These are phyloP conservation scores for Mellivora capensis DNA, from an alignment of 2,113 vertebrate genomes.

Conservation along the genomic window DNA sequence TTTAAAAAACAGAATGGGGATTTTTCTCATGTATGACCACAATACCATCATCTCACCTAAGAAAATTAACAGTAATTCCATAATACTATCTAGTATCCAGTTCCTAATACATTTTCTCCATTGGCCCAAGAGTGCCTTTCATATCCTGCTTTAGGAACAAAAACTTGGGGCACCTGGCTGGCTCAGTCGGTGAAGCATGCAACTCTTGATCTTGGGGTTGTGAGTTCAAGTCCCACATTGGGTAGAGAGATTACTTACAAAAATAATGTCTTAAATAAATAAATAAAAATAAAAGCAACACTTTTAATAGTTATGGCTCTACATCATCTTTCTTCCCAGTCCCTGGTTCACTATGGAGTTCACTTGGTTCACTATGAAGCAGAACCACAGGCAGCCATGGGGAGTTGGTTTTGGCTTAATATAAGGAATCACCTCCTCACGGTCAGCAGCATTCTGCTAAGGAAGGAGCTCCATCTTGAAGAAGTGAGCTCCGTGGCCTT, in stretches of 20 bases:
- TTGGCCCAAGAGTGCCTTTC: background rate
- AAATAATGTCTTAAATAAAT: background rate
- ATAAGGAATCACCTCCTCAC: background rate
- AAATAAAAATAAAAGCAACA: background rate
- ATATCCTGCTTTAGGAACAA: background rate
- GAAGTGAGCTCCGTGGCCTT: background rate
- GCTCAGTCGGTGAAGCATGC: background rate
- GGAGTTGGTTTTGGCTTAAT: background rate
- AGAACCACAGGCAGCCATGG: too few species aligned
- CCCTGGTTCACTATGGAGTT: too few species aligned
- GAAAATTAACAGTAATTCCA: background rate
- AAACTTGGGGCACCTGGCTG: background rate
- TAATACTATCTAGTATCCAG: background rate
- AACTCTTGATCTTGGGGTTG: background rate
- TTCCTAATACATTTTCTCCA: background rate
- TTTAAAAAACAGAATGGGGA: background rate
- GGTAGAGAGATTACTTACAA: background rate
- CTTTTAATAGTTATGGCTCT: background rate
- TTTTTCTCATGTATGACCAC: background rate
- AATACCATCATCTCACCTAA: background rate
- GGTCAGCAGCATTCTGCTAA: background rate
- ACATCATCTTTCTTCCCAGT: background rate
- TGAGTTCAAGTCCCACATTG: background rate
- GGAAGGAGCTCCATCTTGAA: background rate
- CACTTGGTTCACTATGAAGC: background rate